These are phyloP conservation scores for Pangasianodon hypophthalmus DNA, from an alignment of 2,113 vertebrate species.

Conservation along the genomic window DNA sequence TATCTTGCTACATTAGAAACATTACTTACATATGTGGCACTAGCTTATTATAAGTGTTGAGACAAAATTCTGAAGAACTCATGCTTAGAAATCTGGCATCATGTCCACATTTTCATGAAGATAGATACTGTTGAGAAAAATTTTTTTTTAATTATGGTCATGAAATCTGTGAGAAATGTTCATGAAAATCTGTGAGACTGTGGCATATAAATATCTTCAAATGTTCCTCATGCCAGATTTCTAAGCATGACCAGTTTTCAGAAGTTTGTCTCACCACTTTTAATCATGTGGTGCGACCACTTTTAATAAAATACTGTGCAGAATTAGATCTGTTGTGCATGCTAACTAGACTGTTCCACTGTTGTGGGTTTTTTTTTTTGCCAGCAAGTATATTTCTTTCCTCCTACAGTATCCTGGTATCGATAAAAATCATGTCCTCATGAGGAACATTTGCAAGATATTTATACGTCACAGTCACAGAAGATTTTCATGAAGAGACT, in stretches of 20 bases:
- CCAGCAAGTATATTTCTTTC: not conserved
- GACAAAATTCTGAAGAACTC: not conserved
- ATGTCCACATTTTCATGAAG: not conserved
- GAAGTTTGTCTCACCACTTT: not conserved
- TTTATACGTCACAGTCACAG: not conserved
- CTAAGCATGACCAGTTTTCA: not conserved
- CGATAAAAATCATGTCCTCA: not conserved
- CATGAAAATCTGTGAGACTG: not conserved
- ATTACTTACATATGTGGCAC: not conserved
- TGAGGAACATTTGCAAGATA: not conserved
- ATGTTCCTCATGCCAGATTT: not conserved
- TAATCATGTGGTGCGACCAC: too few relatives aligned
- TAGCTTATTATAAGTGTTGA: not conserved
- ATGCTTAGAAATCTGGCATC: not conserved
- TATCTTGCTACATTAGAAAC: not conserved
- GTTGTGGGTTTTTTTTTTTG: not conserved
- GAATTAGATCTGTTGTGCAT: not conserved
- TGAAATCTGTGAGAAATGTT: not conserved
- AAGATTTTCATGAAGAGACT: not conserved
- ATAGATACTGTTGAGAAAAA: not conserved
- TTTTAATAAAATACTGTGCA: not conserved
- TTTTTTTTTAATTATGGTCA: not conserved
- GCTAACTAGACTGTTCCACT: not conserved
- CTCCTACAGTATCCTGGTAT: not conserved
- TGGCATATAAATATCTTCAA: not conserved